Conservation (phyloP, 2,888 invertebrate genomes). For the Drosophila recens region DNA sequence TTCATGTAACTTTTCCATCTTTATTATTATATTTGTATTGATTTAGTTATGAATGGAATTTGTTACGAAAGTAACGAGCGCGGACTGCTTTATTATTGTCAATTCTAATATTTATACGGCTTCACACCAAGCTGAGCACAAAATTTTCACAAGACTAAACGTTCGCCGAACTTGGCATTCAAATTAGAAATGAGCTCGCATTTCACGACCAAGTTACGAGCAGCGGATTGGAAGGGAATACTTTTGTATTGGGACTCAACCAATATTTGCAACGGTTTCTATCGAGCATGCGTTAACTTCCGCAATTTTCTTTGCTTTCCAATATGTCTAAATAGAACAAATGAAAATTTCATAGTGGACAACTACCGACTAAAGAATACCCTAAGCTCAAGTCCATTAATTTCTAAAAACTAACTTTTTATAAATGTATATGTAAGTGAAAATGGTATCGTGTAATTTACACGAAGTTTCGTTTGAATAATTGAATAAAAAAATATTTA, state of each 20-base stretch:
- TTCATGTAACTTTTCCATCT: slow-evolving; percentile 91
- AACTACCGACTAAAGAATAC: neutral
- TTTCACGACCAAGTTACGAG: slow-evolving; percentile 25
- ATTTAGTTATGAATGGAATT: slow-evolving; percentile 10
- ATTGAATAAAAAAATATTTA: too few species aligned
- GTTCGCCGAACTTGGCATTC: slow-evolving; percentile 44
- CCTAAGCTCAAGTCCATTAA: neutral
- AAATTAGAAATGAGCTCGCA: slow-evolving; percentile 43
- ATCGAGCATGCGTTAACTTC: slow-evolving; percentile 53
- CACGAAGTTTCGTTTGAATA: too few species aligned
- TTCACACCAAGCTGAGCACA: slow-evolving; percentile 23
- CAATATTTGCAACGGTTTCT: slow-evolving; percentile 41
- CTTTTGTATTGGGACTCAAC: slow-evolving; percentile 20
- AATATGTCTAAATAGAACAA: slow-evolving; percentile 2
- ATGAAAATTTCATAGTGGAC: neutral
- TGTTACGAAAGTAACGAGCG: slow-evolving; percentile 3
- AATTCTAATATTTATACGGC: slow-evolving; percentile 44
- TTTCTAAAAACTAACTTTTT: neutral
- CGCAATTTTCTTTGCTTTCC: slow-evolving; percentile 11
- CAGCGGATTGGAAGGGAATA: slow-evolving; percentile 32
- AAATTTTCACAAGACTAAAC: slow-evolving; percentile 23
- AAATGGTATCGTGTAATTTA: too few species aligned
- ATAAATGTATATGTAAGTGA: neutral
- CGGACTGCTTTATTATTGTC: slow-evolving; percentile 7
- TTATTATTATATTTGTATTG: slow-evolving; percentile 2